Percentiles rank a stretch among this genome's conserved stretches.
These are phyloP conservation scores for Cardiocondyla obscurior DNA, from an alignment of 1,140 invertebrate genomes.

Conservation along the genomic window DNA sequence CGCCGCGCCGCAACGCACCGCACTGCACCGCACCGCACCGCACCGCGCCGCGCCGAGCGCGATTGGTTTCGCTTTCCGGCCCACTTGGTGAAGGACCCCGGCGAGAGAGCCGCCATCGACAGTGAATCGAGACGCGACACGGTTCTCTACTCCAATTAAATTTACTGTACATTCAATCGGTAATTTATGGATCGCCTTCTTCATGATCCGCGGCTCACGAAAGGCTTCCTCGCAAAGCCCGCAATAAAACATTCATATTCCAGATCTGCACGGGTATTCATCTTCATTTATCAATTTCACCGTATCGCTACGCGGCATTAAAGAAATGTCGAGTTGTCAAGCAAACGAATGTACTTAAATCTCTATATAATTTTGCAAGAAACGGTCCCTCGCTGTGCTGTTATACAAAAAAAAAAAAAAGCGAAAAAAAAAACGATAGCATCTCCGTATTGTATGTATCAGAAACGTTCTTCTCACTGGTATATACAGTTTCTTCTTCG, in stretches of 20 bases:
- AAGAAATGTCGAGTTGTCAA: not conserved
- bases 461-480: conserved; percentile 12
- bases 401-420: no score
- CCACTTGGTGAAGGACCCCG: conserved; percentile 28
- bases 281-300: not conserved
- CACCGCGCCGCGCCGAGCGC: not conserved
- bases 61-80: conserved; percentile 57
- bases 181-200: not conserved
- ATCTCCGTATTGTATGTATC: not conserved
- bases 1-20: not conserved
- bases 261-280: not conserved
- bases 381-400: not conserved
- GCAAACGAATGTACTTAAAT: not conserved
- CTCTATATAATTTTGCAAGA: not conserved
- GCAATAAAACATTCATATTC: no score
- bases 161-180: not conserved
- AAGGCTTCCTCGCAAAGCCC: no score
- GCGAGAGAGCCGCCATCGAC: conserved; percentile 28
- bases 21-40: not conserved
- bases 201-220: not conserved
- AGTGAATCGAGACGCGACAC: conserved; percentile 43
- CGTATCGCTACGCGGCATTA: not conserved
- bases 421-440: not conserved
- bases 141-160: conserved; percentile 44
- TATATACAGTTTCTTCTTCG: not conserved